phyloP scores from a whole-genome alignment of 1,140 invertebrate genomes.

The Meloidogyne exigua region DNA sequence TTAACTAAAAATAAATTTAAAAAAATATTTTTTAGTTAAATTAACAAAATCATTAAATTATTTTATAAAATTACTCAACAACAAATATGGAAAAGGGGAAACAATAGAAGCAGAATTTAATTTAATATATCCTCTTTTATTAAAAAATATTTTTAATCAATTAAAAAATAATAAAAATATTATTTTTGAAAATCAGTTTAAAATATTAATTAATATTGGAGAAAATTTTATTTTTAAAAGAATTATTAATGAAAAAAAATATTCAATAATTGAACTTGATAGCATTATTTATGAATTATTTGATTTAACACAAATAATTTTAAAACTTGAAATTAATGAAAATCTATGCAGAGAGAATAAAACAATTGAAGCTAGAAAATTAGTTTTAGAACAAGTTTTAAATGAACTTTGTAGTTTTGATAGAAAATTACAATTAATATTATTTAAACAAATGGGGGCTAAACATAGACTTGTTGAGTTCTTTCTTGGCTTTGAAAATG shows the following conservation, averaged over 20 bases:
- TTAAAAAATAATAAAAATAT: not conserved
- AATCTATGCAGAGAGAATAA: not conserved
- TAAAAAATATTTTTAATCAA: not conserved
- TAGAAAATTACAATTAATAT: constrained; percentile 5
- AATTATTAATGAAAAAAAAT: not conserved
- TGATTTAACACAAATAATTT: constrained; percentile 3
- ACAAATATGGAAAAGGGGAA: not conserved
- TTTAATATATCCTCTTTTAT: not conserved
- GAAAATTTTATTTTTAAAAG: constrained; percentile 1
- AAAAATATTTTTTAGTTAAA: not conserved
- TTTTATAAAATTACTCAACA: not conserved
- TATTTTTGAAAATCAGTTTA: not conserved
- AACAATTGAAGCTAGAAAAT: not conserved
- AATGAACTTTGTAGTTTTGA: not conserved
- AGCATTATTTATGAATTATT: not conserved
- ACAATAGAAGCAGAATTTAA: not conserved
- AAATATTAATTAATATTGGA: constrained; percentile 5
- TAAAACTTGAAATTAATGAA: not conserved
- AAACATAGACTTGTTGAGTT: not conserved
- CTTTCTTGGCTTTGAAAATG: not conserved
- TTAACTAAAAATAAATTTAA: not conserved
- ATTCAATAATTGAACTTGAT: not conserved
- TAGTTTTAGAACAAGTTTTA: not conserved
- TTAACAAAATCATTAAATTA: not conserved
- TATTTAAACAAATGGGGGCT: not conserved